Evolutionary conservation across 2,797 vertebrate species (phyloP), one percentile per base, ranked within the genome.

Genomic region (Tolypeutes matacus): DNA sequence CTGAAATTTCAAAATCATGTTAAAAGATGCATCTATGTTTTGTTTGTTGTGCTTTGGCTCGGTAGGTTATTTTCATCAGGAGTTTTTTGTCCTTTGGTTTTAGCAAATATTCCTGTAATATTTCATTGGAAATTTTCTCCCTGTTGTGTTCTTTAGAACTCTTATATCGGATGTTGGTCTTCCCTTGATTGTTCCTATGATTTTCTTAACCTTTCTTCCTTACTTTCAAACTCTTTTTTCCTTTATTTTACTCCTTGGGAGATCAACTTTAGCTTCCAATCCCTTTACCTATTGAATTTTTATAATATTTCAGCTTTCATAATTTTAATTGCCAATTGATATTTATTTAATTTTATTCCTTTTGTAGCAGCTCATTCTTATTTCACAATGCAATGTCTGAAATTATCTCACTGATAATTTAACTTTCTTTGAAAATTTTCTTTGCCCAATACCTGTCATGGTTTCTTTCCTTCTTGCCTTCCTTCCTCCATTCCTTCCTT

Each of bases 1-100:
- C 12, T 53, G 25, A 76, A 80, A 49, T 75, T 77, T 94, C 36
- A 76, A 87, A 95, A 58, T 84, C 36, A 51, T 76, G 17, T 76
- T 77, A 76, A 75, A 51, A 17, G 1, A n/a, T 53, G 2, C 11
- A 53, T 21, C 29, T 69, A 20, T 21, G 81, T 90, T 21, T 39
- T 3, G 58, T 34, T 36, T 13, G 34, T 72, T 60, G 9, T 25
- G 49, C 77, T 96, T 81, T 13, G 3, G 60, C 23, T 27, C 34
- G 5, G 8, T 75, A 76, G 27, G 10, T 8, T 46, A 83, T 86
- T 67, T 89, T n/a, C 31, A 29, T 21, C 15, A n/a, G 20, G 18
- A 77, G 0, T 34, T 62, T 49, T 73, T 82, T 73, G 29, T 2
- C 31, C 15, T 75, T 77, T 18, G 42, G 21, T 86, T 86, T 18